These are phyloP conservation scores for Tretioscincus oriximinensis DNA, from an alignment of 2,113 vertebrate species.

Conservation along the genomic window DNA sequence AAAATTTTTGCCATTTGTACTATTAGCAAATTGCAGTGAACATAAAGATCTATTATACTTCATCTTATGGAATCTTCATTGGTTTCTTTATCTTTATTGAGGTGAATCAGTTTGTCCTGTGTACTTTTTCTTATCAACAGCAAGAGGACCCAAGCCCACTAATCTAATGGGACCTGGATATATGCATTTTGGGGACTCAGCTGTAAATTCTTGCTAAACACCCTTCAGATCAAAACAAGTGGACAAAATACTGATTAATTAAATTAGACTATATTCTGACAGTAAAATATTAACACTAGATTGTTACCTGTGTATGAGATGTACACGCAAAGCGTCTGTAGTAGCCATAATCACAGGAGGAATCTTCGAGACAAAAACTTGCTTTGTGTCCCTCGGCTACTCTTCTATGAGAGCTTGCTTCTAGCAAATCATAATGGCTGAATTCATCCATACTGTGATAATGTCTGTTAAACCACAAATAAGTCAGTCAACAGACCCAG, in stretches of 20 bases:
- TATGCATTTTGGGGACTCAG: no score
- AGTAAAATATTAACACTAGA: background rate
- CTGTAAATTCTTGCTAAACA: background rate
- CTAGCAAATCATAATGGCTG: conserved; percentile 92
- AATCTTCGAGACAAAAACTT: conserved; percentile 96
- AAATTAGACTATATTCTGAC: background rate
- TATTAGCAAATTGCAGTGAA: background rate
- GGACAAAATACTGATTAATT: background rate
- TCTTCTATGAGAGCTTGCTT: conserved; percentile 75
- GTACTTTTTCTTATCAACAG: no score
- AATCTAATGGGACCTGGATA: no score
- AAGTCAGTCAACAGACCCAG: background rate
- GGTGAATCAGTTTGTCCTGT: no score
- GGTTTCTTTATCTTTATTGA: no score
- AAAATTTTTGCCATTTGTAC: no score
- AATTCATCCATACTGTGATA: conserved; percentile 99
- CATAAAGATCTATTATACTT: background rate
- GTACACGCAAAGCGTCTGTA: conserved; percentile 92
- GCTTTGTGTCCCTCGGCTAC: conserved; percentile 98
- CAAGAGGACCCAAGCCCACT: no score
- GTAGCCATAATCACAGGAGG: conserved; percentile 94
- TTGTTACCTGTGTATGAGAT: conserved; percentile 89
- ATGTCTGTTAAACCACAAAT: conserved; percentile 77
- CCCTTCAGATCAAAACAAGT: background rate
- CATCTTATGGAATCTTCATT: no score